These are phyloP conservation scores for Myotis myotis DNA, from an alignment of 2,797 vertebrate genomes.

Conservation along the genomic window DNA sequence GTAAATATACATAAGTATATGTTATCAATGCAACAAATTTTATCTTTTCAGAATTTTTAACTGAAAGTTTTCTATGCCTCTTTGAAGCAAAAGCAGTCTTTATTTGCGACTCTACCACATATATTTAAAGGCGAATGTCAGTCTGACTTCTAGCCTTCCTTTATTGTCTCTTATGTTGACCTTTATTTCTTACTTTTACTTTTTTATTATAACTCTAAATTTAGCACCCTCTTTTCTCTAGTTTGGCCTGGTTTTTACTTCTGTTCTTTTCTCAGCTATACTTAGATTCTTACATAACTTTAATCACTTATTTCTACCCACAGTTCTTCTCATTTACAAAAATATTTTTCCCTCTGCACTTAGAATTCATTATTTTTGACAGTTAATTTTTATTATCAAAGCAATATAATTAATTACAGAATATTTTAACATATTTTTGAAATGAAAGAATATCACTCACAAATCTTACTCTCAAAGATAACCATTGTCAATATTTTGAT, in stretches of 20 bases:
- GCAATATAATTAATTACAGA: not conserved
- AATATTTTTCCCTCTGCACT: not conserved
- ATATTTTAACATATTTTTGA: not conserved
- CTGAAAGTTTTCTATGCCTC: not conserved
- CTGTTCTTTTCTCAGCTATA: not conserved
- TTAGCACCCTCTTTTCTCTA: not conserved
- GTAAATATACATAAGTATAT: not conserved
- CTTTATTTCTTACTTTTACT: not conserved
- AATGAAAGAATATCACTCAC: not conserved
- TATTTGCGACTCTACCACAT: not conserved
- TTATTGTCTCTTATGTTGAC: not conserved
- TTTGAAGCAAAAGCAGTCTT: not conserved
- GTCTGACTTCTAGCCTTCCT: not conserved
- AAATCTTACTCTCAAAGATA: not conserved
- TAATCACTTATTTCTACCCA: slow-evolving; percentile 19
- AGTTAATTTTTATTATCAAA: slow-evolving; percentile 26
- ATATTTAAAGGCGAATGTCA: not conserved
- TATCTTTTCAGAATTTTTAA: not conserved
- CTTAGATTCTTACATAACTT: not conserved
- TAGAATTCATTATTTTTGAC: not conserved
- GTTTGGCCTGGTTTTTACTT: not conserved
- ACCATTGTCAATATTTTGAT: not conserved
- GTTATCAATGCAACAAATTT: not conserved
- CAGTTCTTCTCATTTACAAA: not conserved
- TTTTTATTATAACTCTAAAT: not conserved